Percentiles rank a stretch among this genome's conserved stretches.
These are phyloP conservation scores for Propithecus perrieri DNA, from an alignment of 2,797 vertebrate species.

Conservation along the genomic window DNA sequence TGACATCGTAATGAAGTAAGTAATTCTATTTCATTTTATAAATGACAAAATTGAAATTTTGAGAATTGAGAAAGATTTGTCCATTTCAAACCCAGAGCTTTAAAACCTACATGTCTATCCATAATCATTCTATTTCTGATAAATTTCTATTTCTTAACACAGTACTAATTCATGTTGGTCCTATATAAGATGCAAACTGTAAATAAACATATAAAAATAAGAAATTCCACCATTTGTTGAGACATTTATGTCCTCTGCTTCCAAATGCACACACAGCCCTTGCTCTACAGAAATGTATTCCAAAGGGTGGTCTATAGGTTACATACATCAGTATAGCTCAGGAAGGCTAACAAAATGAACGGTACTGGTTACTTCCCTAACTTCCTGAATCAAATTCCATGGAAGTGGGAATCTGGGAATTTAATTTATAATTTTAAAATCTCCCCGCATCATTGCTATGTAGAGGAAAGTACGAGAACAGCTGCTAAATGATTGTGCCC, in stretches of 20 bases:
- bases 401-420: neutral
- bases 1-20: neutral
- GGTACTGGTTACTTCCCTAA: neutral
- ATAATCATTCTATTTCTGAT: neutral
- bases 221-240: neutral
- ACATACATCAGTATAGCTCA: neutral
- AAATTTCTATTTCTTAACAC: neutral
- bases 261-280: neutral
- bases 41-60: neutral
- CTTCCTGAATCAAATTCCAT: neutral
- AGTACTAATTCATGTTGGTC: neutral
- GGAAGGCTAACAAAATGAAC: neutral
- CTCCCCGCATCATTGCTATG: neutral
- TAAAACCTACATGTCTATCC: neutral
- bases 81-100: neutral
- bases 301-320: neutral
- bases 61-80: neutral
- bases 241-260: neutral
- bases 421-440: neutral
- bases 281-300: neutral
- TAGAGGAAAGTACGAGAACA: neutral
- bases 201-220: neutral
- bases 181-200: neutral
- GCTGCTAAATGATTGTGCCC: neutral
- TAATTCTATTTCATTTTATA: neutral